Evolutionary conservation across 2,888 invertebrate genomes (phyloP), one percentile per base, ranked within the genome.

Genomic region (Brachypterus glaber): DNA sequence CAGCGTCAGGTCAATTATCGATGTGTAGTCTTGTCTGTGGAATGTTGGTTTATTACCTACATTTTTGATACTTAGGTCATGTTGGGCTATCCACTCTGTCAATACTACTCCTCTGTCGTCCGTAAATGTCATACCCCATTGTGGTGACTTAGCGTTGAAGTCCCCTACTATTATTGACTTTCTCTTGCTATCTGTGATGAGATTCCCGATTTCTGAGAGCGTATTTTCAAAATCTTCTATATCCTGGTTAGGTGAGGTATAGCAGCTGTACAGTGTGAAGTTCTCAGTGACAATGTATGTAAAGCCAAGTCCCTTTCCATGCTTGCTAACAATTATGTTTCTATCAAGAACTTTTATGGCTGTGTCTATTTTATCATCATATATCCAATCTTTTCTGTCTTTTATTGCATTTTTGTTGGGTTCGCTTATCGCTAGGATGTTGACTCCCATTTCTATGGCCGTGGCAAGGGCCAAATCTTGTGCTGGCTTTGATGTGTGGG

Each of bases 1-100:
- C 0, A 41, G 9, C 1, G 41, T 41, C 5, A 44, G 18, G 7
- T 44, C 45, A 9, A 45, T 32, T 2, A 40, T 39, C 1, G 41
- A 42, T 4, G 13, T 8, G 2, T 37, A 26, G 3, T 27, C 17
- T 5, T 14, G 9, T 14, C 36, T 30, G 12, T 27, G 11, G 31
- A 45, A 47, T 7, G 43, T 47, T 0, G 47, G 44, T 14, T 27
- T 35, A 3, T 33, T 35, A 7, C 44, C 45, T 17, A 27, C 3
- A 17, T 40, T 42, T 1, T 25, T 3, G 3, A 43, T 17, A 1
- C 38, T 26, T 2, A 44, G 12, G 9, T 37, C 35, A 26, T 30
- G 33, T 24, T 8, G 3, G 1, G 40, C 40, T 1, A 43, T 39
- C 38, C 41, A 43, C 11, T 47, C 43, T 7, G 37, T 27, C 7